A percentile compares a stretch with the other conserved stretches of the same genome.
Evolutionary conservation across 2,113 vertebrate genomes (phyloP).

Genomic region (Merops nubicus): DNA sequence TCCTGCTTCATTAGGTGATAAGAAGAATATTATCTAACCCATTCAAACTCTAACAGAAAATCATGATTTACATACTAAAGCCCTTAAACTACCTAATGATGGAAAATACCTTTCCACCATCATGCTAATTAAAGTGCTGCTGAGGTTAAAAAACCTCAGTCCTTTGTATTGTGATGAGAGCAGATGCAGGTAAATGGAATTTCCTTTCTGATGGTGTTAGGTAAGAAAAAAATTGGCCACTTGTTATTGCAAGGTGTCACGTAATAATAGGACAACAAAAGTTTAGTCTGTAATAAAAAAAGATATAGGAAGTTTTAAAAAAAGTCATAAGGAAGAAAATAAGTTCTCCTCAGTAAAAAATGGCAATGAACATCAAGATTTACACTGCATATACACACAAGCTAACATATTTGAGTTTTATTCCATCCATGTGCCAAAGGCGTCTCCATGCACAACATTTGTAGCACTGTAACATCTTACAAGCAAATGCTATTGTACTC

Average conservation of each 20-base stretch:
- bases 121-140: constrained; percentile 13
- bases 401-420: background rate
- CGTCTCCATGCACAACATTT: background rate
- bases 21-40: background rate
- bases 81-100: background rate
- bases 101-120: background rate
- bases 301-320: background rate
- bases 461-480: background rate
- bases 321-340: background rate
- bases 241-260: background rate
- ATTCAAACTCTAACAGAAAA: background rate
- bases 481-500: background rate
- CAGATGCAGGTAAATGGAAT: constrained; percentile 20
- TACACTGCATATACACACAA: background rate
- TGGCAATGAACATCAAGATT: background rate
- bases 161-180: background rate
- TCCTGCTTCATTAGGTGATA: background rate
- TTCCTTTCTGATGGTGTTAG: background rate
- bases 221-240: constrained; percentile 10
- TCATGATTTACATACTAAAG: background rate
- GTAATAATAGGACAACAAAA: background rate
- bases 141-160: background rate
- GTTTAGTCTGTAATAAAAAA: background rate
- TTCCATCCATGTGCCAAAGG: background rate
- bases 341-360: background rate